phyloP scores from a whole-genome alignment of 35 echinoderm and acorn worm genomes.

The Heliocidaris tuberculata region DNA sequence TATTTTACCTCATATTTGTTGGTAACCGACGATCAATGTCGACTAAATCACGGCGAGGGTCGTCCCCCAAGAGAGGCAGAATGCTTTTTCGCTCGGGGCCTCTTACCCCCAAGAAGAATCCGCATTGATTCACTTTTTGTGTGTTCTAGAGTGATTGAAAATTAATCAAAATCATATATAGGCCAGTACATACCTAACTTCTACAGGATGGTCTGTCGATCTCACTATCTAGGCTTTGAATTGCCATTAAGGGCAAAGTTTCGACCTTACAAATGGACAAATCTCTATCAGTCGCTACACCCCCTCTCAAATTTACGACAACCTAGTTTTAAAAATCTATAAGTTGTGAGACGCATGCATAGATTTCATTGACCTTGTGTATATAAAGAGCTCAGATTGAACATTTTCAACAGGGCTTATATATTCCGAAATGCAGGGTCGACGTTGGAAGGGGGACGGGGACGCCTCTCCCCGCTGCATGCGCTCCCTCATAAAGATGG shows the following conservation, averaged over 20 bases:
- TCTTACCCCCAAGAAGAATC: neutral
- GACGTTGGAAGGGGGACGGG: too few species aligned
- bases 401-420: too few species aligned
- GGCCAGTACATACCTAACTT: neutral
- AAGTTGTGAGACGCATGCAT: too few species aligned
- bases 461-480: too few species aligned
- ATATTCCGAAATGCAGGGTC: too few species aligned
- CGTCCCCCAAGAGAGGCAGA: too few species aligned
- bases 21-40: too few species aligned
- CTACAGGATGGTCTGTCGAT: neutral
- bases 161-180: slow-evolving; percentile 7
- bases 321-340: too few species aligned
- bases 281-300: neutral
- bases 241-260: neutral
- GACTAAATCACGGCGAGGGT: too few species aligned
- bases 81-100: neutral
- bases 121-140: neutral
- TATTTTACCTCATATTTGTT: neutral
- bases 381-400: too few species aligned
- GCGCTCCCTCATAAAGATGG: too few species aligned
- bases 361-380: too few species aligned
- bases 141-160: neutral
- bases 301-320: neutral
- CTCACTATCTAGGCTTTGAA: neutral
- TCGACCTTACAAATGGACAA: neutral